Evolutionary conservation across 2,113 vertebrate species (phyloP), one percentile per base, ranked within the genome.

Genomic region (Heterotis niloticus): DNA sequence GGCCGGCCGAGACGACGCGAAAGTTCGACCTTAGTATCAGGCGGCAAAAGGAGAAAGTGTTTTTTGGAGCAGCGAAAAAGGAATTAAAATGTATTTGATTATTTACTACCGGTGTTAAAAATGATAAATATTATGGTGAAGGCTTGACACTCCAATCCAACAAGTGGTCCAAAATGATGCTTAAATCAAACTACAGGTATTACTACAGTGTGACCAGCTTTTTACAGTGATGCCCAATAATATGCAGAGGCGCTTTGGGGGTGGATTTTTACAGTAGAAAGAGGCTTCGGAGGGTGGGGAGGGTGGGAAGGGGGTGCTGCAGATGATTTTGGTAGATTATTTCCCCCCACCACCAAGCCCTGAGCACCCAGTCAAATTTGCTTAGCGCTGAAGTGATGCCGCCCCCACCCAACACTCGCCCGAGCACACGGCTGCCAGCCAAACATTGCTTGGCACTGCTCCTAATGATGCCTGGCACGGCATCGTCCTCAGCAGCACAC

Each of bases 381-480:
- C 34, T 44, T 44, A 44, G 34, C 34, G 34, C 34, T 44, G 34
- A 44, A 44, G 34, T 7, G 34, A 44, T 2, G 34, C 34, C 34
- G 34, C 24, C 10, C 24, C 34, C 57, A 69, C 64, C 71, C 77
- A 20, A 7, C 2, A 7, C 34, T 7, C 34, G 68, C 52, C 28
- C 79, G 34, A 75, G 76, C 74, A 72, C 66, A 81, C 84, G 86
- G 86, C 89, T 87, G 91, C 89, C 93, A 96, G 94, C 95, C 93
- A 91, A 86, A 91, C 88, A 82, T 86, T 91, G 87, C 90, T 96
- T 99, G 97, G 97, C 97, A 98, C 90, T 52, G 91, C 91, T 96
- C 95, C 96, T 96, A 96, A 94, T 90, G 95, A 96, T 96, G 93
- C 94, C 90, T 93, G 94, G 95, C 95, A 96, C 95, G 94, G 93